These are phyloP conservation scores for Pogona vitticeps DNA, from an alignment of 2,113 vertebrate species.

Conservation along the genomic window DNA sequence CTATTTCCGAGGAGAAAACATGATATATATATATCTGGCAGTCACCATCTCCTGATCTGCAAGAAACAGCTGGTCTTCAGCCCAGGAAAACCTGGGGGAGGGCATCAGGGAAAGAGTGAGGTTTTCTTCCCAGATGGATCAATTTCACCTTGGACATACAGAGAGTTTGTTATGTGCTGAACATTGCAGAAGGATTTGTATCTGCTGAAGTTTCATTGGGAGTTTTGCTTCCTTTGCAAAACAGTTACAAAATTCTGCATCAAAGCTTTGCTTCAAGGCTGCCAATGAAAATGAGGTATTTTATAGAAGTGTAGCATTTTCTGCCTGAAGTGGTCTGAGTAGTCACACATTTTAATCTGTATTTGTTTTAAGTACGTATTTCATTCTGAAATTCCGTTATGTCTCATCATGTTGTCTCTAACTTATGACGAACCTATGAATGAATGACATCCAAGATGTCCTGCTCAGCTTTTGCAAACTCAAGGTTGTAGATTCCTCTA, in stretches of 20 bases:
- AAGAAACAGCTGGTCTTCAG: background rate
- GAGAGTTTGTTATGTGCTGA: background rate
- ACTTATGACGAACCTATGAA: no score
- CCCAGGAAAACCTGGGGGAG: background rate
- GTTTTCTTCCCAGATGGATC: background rate
- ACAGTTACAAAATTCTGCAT: background rate
- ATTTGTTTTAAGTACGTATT: background rate
- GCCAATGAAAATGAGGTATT: background rate
- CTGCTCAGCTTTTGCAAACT: no score
- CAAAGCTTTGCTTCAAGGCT: background rate
- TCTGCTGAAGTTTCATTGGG: background rate
- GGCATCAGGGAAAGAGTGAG: background rate
- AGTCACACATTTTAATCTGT: background rate
- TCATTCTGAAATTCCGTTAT: background rate
- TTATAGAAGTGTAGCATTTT: background rate
- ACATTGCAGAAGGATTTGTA: background rate
- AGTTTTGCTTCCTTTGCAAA: background rate
- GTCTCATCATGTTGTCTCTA: no score
- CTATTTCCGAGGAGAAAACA: background rate
- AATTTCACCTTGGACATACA: background rate
- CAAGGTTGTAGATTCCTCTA: no score
- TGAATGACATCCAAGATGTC: no score
- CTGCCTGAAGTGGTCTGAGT: no score
- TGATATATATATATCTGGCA: background rate
- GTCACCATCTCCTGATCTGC: background rate